Evolutionary conservation across 92 coral and sea anemone genomes (phyloP).

Genomic region (Epizoanthus rinbou): DNA sequence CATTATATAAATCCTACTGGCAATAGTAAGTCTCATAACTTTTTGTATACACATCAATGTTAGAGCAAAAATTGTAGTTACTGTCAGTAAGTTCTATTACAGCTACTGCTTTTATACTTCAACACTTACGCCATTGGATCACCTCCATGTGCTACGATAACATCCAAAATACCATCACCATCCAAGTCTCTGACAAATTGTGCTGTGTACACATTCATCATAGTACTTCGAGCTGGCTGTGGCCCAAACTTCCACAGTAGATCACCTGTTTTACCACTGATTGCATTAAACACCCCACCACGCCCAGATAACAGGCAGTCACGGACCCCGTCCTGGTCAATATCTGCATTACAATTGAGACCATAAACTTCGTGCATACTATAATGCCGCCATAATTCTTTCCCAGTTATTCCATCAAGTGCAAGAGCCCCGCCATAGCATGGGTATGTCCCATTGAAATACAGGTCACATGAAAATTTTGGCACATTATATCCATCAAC

Average conservation of each 20-base stretch:
- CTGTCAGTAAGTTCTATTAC: no score
- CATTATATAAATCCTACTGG: no score
- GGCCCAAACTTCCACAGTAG: slow-evolving; percentile 88
- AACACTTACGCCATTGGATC: slow-evolving; percentile 92
- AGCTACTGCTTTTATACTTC: no score
- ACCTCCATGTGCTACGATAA: slow-evolving; percentile 93
- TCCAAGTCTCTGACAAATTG: slow-evolving; percentile 92
- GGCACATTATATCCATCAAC: slow-evolving; percentile 93
- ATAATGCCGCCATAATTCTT: slow-evolving; percentile 95
- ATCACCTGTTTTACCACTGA: slow-evolving; percentile 78
- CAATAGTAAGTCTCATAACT: no score
- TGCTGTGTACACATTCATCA: slow-evolving; percentile 91
- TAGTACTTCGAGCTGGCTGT: slow-evolving; percentile 74
- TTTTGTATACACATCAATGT: no score
- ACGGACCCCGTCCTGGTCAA: slow-evolving; percentile 85
- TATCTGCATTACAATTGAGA: slow-evolving; percentile 91
- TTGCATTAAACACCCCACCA: slow-evolving; percentile 90
- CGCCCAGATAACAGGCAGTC: slow-evolving; percentile 93
- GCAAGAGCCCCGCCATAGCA: slow-evolving; percentile 94
- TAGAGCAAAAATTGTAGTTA: no score
- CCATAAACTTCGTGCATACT: slow-evolving; percentile 95
- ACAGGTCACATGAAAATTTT: slow-evolving; percentile 80
- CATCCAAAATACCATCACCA: slow-evolving; percentile 92
- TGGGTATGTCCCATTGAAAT: slow-evolving; percentile 92
- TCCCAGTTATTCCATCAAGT: slow-evolving; percentile 88